Conservation (phyloP, 2,797 vertebrate genomes). For the Megaceryle alcyon region DNA sequence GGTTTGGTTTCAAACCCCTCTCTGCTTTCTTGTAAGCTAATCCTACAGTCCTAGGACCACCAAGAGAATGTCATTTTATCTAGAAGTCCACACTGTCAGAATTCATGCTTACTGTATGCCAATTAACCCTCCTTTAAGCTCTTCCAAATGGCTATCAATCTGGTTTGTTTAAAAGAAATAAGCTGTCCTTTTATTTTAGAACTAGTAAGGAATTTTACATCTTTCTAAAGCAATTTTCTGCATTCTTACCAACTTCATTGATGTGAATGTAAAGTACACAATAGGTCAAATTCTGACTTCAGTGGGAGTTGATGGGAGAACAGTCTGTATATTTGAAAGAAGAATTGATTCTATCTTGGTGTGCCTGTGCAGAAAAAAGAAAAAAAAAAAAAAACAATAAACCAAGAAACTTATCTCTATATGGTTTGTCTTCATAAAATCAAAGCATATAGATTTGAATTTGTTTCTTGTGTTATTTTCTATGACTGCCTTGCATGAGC, state of each 20-base stretch:
- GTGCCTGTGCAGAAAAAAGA: not conserved
- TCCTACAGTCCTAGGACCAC: conserved; percentile 44
- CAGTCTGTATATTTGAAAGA: conserved; percentile 28
- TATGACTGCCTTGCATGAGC: not conserved
- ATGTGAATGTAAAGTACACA: conserved; percentile 57
- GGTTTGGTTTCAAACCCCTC: conserved; percentile 34
- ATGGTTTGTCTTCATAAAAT: not conserved
- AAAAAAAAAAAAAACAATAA: not conserved
- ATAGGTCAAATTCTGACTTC: conserved; percentile 52
- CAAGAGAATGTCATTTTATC: conserved; percentile 53
- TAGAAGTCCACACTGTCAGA: conserved; percentile 38
- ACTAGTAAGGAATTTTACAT: conserved; percentile 25
- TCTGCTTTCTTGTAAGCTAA: conserved; percentile 58
- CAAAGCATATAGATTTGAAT: not conserved
- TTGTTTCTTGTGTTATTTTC: conserved; percentile 1
- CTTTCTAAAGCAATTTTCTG: conserved; percentile 57
- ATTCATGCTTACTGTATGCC: conserved; percentile 50
- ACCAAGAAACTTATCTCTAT: not conserved
- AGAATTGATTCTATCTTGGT: conserved; percentile 12
- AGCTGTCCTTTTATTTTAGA: conserved; percentile 36
- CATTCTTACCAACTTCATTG: conserved; percentile 25
- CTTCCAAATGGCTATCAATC: conserved; percentile 55
- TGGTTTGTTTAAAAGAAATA: conserved; percentile 54
- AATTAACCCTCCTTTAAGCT: conserved; percentile 50
- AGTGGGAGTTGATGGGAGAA: conserved; percentile 36